These are phyloP conservation scores for Acrocera orbiculus DNA, from an alignment of 2,888 invertebrate genomes.

Conservation along the genomic window DNA sequence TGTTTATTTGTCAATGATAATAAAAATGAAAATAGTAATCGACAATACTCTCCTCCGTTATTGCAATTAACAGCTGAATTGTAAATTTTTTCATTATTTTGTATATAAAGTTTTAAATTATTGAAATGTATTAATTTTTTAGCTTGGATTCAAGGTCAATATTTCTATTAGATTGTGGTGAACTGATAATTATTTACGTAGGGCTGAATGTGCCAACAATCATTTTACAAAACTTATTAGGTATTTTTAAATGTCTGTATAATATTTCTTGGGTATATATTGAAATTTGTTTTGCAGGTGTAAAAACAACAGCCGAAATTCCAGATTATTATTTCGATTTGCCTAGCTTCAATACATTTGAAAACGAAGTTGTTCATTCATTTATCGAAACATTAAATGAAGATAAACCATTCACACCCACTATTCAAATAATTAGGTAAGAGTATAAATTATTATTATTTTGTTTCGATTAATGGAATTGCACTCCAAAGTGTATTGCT, in stretches of 20 bases:
- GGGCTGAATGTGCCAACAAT: constrained; percentile 58
- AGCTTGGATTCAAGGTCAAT: constrained; percentile 70
- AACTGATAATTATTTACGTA: constrained; percentile 63
- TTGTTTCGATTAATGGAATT: too few species aligned
- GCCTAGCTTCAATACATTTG: constrained; percentile 57
- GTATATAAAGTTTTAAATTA: background rate
- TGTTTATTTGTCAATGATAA: constrained; percentile 36
- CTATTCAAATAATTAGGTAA: constrained; percentile 67
- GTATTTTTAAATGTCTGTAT: constrained; percentile 13
- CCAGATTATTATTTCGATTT: constrained; percentile 60
- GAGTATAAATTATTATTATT: too few species aligned
- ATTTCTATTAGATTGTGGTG: constrained; percentile 80
- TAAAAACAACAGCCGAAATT: constrained; percentile 51
- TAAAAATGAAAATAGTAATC: constrained; percentile 25
- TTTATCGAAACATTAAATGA: constrained; percentile 73
- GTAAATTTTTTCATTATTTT: constrained; percentile 23
- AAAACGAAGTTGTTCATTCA: constrained; percentile 55
- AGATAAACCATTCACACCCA: constrained; percentile 61
- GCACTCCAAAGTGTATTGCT: too few species aligned
- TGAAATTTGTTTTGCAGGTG: constrained; percentile 33
- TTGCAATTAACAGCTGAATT: constrained; percentile 71
- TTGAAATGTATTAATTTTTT: constrained; percentile 5
- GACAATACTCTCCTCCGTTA: constrained; percentile 52
- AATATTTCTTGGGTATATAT: background rate
- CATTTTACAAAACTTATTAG: constrained; percentile 58